Percentiles rank a stretch among this genome's conserved stretches.
These are phyloP conservation scores for Sarcophaga variegata DNA, from an alignment of 2,888 invertebrate genomes.

Conservation along the genomic window DNA sequence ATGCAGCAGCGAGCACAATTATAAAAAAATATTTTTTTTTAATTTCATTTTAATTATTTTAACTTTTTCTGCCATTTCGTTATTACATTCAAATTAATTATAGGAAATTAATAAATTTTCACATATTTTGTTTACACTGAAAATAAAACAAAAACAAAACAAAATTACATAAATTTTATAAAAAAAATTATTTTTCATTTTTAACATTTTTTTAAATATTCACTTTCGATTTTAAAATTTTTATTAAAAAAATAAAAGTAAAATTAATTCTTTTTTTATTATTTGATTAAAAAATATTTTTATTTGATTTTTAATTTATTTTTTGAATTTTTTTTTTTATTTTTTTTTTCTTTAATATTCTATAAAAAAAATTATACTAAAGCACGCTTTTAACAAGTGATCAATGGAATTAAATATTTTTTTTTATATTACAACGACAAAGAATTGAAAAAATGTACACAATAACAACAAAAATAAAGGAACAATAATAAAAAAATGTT, in stretches of 20 bases:
- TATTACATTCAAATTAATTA: constrained; percentile 4
- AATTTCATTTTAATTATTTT: constrained; percentile 17
- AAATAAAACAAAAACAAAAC: not conserved
- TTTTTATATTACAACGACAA: too few species aligned
- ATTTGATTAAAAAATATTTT: constrained; percentile 3
- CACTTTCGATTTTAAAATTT: constrained; percentile 10
- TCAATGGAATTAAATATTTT: constrained; percentile 45
- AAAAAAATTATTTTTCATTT: constrained; percentile 10
- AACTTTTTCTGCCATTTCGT: not conserved
- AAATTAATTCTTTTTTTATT: constrained; percentile 1
- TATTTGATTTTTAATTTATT: not conserved
- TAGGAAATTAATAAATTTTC: not conserved
- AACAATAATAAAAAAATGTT: not conserved
- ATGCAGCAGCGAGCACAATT: not conserved
- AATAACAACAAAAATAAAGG: too few species aligned
- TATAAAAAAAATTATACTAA: constrained; percentile 34
- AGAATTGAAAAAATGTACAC: too few species aligned
- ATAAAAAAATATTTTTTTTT: not conserved
- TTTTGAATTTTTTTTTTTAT: not conserved
- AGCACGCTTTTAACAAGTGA: constrained; percentile 68
- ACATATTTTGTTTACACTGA: constrained; percentile 16
- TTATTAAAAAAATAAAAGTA: not conserved
- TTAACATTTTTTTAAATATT: not conserved
- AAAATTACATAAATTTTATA: not conserved
- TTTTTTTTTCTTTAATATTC: constrained; percentile 10